Evolutionary conservation across 2,888 invertebrate species (phyloP).

Genomic region (Caenorhabditis parvicauda): DNA sequence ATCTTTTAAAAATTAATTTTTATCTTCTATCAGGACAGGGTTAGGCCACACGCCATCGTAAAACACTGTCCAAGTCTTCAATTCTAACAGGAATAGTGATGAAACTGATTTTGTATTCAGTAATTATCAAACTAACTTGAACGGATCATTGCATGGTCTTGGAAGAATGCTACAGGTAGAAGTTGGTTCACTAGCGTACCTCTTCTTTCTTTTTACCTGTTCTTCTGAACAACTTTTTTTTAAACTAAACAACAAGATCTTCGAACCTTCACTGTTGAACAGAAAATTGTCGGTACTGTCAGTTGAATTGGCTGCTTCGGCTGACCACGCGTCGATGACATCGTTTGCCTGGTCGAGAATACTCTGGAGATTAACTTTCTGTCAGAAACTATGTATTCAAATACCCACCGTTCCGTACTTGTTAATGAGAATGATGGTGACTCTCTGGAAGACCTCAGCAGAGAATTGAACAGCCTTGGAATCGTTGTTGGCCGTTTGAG

Average conservation of each 20-base stretch:
- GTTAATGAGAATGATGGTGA: slow-evolving; percentile 15
- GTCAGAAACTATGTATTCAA: neutral
- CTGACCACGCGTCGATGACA: slow-evolving; percentile 11
- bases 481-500: slow-evolving; percentile 20
- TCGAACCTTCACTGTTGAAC: slow-evolving; percentile 3
- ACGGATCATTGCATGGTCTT: no score
- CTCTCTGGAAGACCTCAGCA: slow-evolving; percentile 19
- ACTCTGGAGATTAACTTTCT: neutral
- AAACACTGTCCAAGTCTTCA: no score
- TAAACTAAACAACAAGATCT: no score
- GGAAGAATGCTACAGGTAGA: no score
- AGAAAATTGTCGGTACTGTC: slow-evolving; percentile 11
- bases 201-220: no score
- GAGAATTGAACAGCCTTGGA: slow-evolving; percentile 19
- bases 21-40: no score
- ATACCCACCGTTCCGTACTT: slow-evolving; percentile 13
- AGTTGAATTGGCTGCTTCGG: neutral
- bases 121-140: no score
- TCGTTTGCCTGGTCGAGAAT: slow-evolving; percentile 17
- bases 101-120: no score
- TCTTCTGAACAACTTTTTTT: no score
- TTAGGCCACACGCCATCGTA: no score
- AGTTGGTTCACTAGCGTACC: no score
- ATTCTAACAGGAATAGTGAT: no score
- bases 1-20: neutral